These are phyloP conservation scores for Pseudachorutes palmiensis DNA, from an alignment of 1,140 invertebrate genomes.

Conservation along the genomic window DNA sequence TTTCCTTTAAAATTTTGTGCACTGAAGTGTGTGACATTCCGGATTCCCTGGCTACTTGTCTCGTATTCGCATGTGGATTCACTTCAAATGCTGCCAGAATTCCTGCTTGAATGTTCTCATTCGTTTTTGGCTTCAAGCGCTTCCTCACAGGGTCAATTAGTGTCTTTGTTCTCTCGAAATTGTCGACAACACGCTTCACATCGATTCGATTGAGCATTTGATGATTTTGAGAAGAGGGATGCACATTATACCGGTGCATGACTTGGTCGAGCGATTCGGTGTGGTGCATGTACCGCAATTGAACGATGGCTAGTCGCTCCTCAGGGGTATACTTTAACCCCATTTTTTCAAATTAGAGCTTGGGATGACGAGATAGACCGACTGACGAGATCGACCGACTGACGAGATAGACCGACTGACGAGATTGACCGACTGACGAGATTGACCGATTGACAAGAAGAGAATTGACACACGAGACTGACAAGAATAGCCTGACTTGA, in stretches of 20 bases:
- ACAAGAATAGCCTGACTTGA: too few species aligned
- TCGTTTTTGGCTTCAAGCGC: background rate
- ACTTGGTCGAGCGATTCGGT: background rate
- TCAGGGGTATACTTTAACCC: background rate
- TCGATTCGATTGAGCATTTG: background rate
- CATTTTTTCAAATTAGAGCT: background rate
- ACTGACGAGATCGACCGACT: too few species aligned
- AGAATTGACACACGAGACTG: too few species aligned
- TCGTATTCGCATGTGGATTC: background rate
- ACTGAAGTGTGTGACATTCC: background rate
- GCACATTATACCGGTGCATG: background rate
- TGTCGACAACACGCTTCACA: background rate
- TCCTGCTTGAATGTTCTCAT: background rate
- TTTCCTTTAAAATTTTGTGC: background rate
- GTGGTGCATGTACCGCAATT: background rate
- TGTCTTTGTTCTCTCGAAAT: background rate
- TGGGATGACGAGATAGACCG: too few species aligned
- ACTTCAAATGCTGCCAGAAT: background rate
- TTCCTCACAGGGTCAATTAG: background rate
- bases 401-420: too few species aligned
- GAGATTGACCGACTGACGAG: too few species aligned
- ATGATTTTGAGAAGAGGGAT: background rate
- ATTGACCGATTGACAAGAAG: too few species aligned
- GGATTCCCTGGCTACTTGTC: background rate
- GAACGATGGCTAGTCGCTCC: background rate